Evolutionary conservation across 2,113 vertebrate genomes (phyloP), one percentile per base, ranked within the genome.

Genomic region (Engystomops pustulosus): DNA sequence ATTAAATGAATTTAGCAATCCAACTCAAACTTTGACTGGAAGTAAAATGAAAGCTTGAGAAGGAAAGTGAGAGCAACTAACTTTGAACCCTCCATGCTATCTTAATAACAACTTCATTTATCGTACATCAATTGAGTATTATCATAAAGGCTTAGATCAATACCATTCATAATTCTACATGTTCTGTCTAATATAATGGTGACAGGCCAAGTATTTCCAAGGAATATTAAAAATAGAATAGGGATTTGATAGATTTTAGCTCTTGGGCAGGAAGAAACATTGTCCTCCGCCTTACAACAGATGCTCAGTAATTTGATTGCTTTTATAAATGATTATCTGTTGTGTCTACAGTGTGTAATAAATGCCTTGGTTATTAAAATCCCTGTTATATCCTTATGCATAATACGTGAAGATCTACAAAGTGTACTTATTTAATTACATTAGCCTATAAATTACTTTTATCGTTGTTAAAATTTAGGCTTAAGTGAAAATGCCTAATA

Each of bases 271-370:
- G 55, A 65, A 79, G 41, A 14, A 45, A 62, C 77, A 45, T 65
- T 41, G 36, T 79, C 76, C n/a, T 79, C 11, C 14, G 62, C 36
- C 77, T 30, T 67, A 45, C 58, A 45, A 30, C 77, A 79, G 55
- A 79, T 79, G 77, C 55, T 79, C 11, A 1, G 27, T 79, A 79
- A 79, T 65, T 65, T 79, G 38, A 79, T 65, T 65, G 77, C 55
- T 62, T 65, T 65, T 65, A 25, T 60, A 65, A 79, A 62, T 65
- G 58, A 79, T 45, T 75, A 75, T 78, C 72, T 78, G 75, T 78
- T 78, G 75, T 60, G 34, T 78, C 75, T 78, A 78, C 32, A 6
- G 62, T 65, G 41, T 79, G 47, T 79, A 51, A 79, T 47, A 45
- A 44, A 76, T 76, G 47, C 27, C 32, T 76, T 76, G 47, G 32